Base-by-base conservation (phyloP, 2,888 invertebrate species). In the Rhopalosiphum nymphaeae region DNA sequence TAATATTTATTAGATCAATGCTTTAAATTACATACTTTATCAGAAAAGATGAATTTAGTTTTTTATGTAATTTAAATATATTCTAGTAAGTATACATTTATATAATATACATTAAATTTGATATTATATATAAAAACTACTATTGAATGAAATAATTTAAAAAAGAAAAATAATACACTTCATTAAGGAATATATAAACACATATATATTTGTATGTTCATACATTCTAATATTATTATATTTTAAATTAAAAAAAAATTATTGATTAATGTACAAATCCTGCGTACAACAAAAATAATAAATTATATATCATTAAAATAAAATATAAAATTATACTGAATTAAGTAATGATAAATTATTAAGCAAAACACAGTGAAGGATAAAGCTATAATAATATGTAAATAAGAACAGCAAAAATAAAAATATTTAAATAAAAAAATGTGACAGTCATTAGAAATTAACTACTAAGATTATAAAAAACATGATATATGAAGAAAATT, bases 341-440 rank as follows among this genome's bases (percentile, higher is more conserved):
- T 67, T 67, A 88, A 88, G 42, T 88, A 78, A 42, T 67, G 36
- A 67, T 53, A 92, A 49, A 92, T 49, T 86, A 86, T 46, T 42
- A 94, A 90, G 57, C 61, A 94, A 89, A 57, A 94, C 94, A 61
- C 36, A 53, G 61, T 49, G 94, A 94, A 94, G 90, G 85, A 57
- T 29, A 61, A 61, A 53, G 10, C 46, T 67, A 93, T 44, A 16
- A 46, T 78, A 78, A 56, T 56, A 93, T 42, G 29, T 78, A 57
- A 91, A 91, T 86, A 10, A 94, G 87, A 57, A 89, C 36, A 16
- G 57, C 26, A 61, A 86, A 93, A 91, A 85, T 42, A 85, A 90
- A 29, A 86, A 61, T 53, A 92, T 44, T 87, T 25, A 67, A 78
- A 93, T 78, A 53, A 29, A 42, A 90, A 91, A 91, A n/a, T 29